These are phyloP conservation scores for Perodicticus potto DNA, from an alignment of 2,797 vertebrate genomes.

Conservation along the genomic window DNA sequence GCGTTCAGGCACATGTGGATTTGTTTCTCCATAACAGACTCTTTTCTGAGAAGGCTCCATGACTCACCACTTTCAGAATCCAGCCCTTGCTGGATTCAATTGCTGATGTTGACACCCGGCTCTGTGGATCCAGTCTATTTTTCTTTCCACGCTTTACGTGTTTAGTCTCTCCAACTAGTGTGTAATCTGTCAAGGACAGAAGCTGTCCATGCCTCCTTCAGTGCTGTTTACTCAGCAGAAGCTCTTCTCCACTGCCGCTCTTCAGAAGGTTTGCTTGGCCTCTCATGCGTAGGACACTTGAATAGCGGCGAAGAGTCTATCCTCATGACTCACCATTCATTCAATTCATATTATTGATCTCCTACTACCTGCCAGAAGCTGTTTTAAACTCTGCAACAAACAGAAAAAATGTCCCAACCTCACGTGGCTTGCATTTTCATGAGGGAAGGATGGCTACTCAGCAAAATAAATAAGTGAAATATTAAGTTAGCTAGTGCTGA, in stretches of 20 bases:
- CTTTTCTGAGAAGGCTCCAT: not conserved
- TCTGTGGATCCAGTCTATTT: not conserved
- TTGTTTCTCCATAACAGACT: not conserved
- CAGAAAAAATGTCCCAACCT: not conserved
- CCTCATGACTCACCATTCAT: not conserved
- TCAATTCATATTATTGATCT: not conserved
- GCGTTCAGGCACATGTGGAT: not conserved
- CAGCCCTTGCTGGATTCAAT: not conserved
- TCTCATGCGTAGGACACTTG: fast-evolving
- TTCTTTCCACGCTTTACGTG: not conserved
- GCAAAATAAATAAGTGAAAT: not conserved
- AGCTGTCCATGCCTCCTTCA: not conserved
- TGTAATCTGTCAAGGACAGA: constrained; percentile 22
- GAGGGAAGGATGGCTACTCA: not conserved
- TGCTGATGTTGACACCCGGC: not conserved
- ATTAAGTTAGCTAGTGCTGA: not conserved
- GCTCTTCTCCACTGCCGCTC: not conserved
- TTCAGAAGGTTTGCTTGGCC: not conserved
- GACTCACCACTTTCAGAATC: constrained; percentile 12
- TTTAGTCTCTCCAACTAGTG: constrained; percentile 8
- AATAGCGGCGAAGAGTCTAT: not conserved
- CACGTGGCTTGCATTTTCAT: not conserved
- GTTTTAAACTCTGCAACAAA: not conserved
- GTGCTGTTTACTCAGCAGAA: not conserved
- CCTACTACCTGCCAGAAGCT: not conserved